These are phyloP conservation scores for Eudyptes chrysolophus DNA, from an alignment of 2,113 vertebrate species.

Conservation along the genomic window DNA sequence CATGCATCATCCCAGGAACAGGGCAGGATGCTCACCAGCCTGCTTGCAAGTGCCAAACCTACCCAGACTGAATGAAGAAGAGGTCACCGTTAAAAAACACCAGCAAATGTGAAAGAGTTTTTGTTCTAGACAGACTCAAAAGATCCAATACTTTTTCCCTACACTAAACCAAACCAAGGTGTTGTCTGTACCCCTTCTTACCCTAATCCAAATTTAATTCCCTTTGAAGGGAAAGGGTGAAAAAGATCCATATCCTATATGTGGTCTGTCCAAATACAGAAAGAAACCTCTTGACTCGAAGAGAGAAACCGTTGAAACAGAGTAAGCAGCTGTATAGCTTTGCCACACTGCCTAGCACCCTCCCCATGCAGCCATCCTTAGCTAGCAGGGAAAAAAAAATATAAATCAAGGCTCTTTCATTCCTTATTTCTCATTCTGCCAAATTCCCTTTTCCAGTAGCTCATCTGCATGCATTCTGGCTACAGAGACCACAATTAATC, in stretches of 20 bases:
- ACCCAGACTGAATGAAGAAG: constrained; percentile 15
- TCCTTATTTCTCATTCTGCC: constrained; percentile 2
- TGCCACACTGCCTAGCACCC: background rate
- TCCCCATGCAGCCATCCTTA: background rate
- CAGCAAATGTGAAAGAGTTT: constrained; percentile 23
- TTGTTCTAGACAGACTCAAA: background rate
- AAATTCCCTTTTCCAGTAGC: constrained; percentile 12
- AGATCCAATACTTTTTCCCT: background rate
- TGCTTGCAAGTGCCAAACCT: background rate
- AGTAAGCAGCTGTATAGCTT: background rate
- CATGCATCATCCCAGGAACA: background rate
- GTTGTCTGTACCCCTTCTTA: background rate
- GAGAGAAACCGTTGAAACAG: background rate
- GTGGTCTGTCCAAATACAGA: background rate
- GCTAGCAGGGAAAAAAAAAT: background rate
- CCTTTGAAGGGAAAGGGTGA: constrained; percentile 4
- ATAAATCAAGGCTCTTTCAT: background rate
- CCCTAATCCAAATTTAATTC: background rate
- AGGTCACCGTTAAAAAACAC: background rate
- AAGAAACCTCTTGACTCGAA: background rate
- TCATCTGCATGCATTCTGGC: background rate
- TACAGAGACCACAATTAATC: background rate
- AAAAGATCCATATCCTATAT: background rate
- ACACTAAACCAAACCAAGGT: background rate
- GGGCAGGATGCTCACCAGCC: constrained; percentile 47